Base-by-base conservation (phyloP, 2,888 invertebrate species). In the Galerucella nymphaeae region DNA sequence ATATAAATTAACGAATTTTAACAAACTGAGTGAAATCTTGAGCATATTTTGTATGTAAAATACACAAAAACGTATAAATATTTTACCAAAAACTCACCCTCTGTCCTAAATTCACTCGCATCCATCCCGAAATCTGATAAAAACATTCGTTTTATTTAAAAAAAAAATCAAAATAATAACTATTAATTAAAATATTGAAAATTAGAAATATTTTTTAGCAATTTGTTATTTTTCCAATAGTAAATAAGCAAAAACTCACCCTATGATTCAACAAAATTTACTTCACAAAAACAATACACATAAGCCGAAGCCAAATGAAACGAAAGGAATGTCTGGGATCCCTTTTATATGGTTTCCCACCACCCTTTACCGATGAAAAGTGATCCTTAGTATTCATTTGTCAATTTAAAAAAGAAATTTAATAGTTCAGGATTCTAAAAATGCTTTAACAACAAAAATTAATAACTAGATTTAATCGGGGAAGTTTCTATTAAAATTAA, bases 61-160 rank as follows among this genome's bases (percentile, higher is more conserved):
- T 30, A 30, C 30, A 30, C 30, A 8, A 30, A 30, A 30, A 30
- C 0, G 2, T 30, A 30, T 8, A 30, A 30, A 30, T 30, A 30
- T 30, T 30, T 30, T 4, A 4, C 30, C 2, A 30, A 30, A 55
- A 55, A 85, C 88, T 88, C 84, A 89, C 89, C 89, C 82, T 88
- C 82, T 80, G 86, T 85, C 71, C 89, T 85, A 81, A 89, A 89
- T 84, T 90, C 89, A 73, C 87, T 85, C 71, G 87, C 87, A 81
- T 89, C 88, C 89, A 90, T 89, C 42, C 65, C 66, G 50, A 14
- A 38, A 48, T n/a, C 18, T 42, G 13, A 38, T 18, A 80, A 9
- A 53, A 53, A 18, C 2, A 18, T 16, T 16, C 18, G 9, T 18
- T 45, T 13, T 45, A 45, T 13, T 45, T 4, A 45, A 0, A 45